A percentile compares a stretch with the other conserved stretches of the same genome.
phyloP scores from a whole-genome alignment of 2,113 vertebrate species.

The Serinus canaria region DNA sequence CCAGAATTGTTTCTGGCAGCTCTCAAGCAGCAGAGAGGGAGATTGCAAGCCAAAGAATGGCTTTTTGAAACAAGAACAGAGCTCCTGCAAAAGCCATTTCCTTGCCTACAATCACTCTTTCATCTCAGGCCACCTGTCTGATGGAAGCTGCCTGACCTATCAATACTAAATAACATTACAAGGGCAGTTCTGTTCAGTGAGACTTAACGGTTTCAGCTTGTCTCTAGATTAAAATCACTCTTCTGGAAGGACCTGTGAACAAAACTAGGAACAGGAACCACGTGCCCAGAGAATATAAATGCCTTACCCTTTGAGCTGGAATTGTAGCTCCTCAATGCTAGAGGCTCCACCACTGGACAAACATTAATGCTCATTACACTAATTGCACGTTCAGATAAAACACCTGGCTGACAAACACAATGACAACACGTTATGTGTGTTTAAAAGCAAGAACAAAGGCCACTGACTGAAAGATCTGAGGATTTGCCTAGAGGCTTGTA shows the following conservation, averaged over 20 bases:
- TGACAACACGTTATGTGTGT: not conserved
- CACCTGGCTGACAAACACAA: not conserved
- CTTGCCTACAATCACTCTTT: conserved; percentile 28
- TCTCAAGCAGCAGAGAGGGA: not conserved
- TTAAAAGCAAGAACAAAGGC: not conserved
- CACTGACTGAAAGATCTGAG: conserved; percentile 14
- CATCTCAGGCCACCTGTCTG: conserved; percentile 22
- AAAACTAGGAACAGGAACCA: not conserved
- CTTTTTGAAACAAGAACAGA: conserved; percentile 37
- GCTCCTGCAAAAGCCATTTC: conserved; percentile 32
- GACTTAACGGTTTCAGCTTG: not conserved
- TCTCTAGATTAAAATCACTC: conserved; percentile 11
- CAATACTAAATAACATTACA: not conserved
- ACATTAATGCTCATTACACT: not conserved
- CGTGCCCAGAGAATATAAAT: not conserved
- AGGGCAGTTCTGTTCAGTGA: not conserved
- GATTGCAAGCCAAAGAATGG: not conserved
- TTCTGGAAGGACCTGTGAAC: not conserved
- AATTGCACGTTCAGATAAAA: not conserved
- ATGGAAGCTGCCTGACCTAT: not conserved
- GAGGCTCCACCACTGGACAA: not conserved
- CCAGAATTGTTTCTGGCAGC: conserved; percentile 33
- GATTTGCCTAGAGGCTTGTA: conserved; percentile 3
- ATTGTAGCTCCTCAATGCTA: not conserved
- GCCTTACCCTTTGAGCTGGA: fast-evolving